Percentiles rank a stretch among this genome's conserved stretches.
These are phyloP conservation scores for Agrypnia vestita DNA, from an alignment of 1,140 invertebrate species.

Conservation along the genomic window DNA sequence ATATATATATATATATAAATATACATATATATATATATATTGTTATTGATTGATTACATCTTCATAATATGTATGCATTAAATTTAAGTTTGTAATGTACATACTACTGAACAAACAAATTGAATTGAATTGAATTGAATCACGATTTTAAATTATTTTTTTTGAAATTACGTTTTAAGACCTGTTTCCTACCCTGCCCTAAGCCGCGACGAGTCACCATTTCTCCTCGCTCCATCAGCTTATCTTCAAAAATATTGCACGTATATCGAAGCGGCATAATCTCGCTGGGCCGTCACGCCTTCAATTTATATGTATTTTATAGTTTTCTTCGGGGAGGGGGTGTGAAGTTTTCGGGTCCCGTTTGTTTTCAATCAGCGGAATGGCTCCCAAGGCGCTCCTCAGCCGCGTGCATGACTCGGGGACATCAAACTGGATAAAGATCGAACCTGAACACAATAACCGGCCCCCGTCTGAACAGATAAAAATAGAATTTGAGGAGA, in stretches of 20 bases:
- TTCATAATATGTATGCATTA: no score
- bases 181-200: not conserved
- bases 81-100: no score
- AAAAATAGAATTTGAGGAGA: not conserved
- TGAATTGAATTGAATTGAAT: no score
- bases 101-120: no score
- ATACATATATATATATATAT: no score
- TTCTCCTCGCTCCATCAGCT: conserved; percentile 22
- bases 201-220: conserved; percentile 11
- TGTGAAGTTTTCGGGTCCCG: conserved; percentile 49
- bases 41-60: no score
- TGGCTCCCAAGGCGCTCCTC: conserved; percentile 31
- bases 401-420: conserved; percentile 40
- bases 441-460: not conserved
- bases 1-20: no score
- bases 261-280: conserved; percentile 27
- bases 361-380: conserved; percentile 52
- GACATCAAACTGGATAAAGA: conserved; percentile 35
- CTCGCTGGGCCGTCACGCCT: conserved; percentile 50
- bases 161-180: no score
- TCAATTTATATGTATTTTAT: conserved; percentile 58
- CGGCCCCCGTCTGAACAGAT: not conserved
- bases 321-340: conserved; percentile 41
- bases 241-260: conserved; percentile 23
- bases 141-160: no score